Conservation (phyloP, 2,113 vertebrate genomes). For the Ceyx margarethae region DNA sequence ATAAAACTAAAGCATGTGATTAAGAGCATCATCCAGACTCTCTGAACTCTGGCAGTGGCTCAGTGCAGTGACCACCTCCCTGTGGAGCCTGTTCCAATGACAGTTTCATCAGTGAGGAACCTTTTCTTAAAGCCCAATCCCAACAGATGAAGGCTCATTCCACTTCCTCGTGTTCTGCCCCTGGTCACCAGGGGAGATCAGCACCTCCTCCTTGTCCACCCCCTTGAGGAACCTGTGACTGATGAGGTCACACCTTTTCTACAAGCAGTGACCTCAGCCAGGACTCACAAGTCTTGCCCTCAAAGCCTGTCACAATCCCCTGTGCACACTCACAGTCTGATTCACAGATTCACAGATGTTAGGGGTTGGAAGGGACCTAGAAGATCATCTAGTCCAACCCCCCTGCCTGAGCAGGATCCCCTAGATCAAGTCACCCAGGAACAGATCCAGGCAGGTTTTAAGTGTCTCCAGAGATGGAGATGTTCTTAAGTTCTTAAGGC, state of each 20-base stretch:
- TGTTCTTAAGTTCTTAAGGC: neutral
- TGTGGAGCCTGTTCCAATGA: neutral
- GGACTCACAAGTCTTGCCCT: neutral
- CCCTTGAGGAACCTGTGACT: neutral
- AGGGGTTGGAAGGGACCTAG: no score
- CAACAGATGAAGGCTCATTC: neutral
- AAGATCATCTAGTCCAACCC: no score
- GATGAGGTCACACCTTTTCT: neutral
- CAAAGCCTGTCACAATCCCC: neutral
- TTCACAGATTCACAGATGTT: no score
- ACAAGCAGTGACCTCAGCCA: neutral
- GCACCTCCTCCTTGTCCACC: rapidly evolving
- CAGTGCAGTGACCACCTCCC: neutral
- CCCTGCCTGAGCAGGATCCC: no score
- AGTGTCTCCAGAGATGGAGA: no score
- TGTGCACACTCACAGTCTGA: neutral
- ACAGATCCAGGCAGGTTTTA: no score
- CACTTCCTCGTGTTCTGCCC: neutral
- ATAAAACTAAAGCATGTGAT: neutral
- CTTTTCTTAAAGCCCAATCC: neutral
- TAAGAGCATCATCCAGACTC: neutral
- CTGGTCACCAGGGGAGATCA: neutral
- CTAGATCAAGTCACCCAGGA: no score
- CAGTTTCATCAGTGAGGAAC: neutral
- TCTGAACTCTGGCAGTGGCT: neutral